Evolutionary conservation across 1,140 invertebrate species (phyloP), one percentile per base, ranked within the genome.

Genomic region (Samia ricini): DNA sequence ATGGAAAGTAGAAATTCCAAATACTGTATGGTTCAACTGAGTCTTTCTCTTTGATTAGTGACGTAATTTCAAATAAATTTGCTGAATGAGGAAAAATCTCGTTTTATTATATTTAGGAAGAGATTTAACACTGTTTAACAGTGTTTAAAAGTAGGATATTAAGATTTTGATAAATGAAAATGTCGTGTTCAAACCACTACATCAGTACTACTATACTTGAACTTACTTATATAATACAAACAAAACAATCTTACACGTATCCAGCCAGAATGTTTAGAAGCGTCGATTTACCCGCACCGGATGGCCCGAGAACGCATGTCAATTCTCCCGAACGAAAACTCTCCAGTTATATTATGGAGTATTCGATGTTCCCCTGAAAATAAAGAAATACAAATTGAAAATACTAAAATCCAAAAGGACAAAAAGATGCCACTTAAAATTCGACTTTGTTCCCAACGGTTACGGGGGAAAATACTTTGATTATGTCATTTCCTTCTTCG

Each of bases 271-370:
- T 94, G 74, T 96, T 95, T 69, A 96, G 89, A 0, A 96, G 86
- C 0, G 96, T 95, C 6, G 94, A 95, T 88, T 98, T 98, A 20
- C 96, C 96, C 8, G 96, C 95, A 1, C 96, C 96, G 1, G 95
- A 96, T 8, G 96, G 95, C 18, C 96, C 96, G 92, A 97, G 94
- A 60, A 97, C 96, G 51, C 95, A 96, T 0, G 95, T 94, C 55
- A 97, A 71, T 91, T 95, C 93, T 20, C 94, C 94, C 0, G 94
- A 93, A 48, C 91, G 91, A 76, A 95, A n/a, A 95, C 72, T 93
- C 91, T 2, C 94, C 94, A 18, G 92, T 94, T 0, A 95, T 89
- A 19, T 91, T 92, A 74, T 95, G 93, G 5, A 97, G 87, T 64
- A 96, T 93, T 56, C 92, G 91, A 60, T 93, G 94, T 61, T 91